Evolutionary conservation across 2,113 vertebrate species (phyloP).

Genomic region (Symphodus melops): DNA sequence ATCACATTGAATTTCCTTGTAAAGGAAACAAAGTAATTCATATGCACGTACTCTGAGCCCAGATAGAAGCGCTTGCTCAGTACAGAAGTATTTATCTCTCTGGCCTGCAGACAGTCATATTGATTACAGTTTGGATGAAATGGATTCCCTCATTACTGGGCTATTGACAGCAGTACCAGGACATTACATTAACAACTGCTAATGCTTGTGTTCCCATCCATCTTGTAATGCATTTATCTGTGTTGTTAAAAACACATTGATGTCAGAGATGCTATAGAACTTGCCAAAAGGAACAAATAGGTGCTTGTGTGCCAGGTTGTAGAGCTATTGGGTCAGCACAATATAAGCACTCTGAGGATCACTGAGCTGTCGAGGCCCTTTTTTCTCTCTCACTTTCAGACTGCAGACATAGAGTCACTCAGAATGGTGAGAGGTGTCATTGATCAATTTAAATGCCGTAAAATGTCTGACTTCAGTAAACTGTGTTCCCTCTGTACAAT

Average conservation of each 20-base stretch:
- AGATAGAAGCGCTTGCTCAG: neutral
- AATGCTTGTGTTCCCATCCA: slow-evolving; percentile 1
- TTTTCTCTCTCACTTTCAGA: slow-evolving; percentile 7
- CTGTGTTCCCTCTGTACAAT: too few relatives aligned
- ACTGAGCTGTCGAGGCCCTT: neutral
- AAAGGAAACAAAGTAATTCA: neutral
- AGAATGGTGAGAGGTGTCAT: neutral
- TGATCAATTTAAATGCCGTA: slow-evolving; percentile 1
- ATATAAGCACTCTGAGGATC: slow-evolving; percentile 15
- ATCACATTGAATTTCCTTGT: neutral
- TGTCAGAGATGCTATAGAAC: neutral
- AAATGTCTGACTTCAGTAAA: too few relatives aligned
- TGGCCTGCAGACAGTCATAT: slow-evolving; percentile 23
- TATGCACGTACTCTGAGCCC: neutral
- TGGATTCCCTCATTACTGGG: slow-evolving; percentile 51
- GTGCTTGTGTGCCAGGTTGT: slow-evolving; percentile 1
- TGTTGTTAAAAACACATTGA: slow-evolving; percentile 10
- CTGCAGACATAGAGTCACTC: neutral
- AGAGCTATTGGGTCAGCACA: slow-evolving; percentile 6
- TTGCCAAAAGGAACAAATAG: neutral
- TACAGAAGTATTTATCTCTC: slow-evolving; percentile 14
- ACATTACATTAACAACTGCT: slow-evolving; percentile 29
- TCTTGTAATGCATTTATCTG: slow-evolving; percentile 6
- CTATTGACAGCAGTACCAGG: slow-evolving; percentile 20
- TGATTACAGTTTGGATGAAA: slow-evolving; percentile 37